Evolutionary conservation across 1,140 invertebrate species (phyloP), one percentile per base, ranked within the genome.

Genomic region (Drosophila littoralis): DNA sequence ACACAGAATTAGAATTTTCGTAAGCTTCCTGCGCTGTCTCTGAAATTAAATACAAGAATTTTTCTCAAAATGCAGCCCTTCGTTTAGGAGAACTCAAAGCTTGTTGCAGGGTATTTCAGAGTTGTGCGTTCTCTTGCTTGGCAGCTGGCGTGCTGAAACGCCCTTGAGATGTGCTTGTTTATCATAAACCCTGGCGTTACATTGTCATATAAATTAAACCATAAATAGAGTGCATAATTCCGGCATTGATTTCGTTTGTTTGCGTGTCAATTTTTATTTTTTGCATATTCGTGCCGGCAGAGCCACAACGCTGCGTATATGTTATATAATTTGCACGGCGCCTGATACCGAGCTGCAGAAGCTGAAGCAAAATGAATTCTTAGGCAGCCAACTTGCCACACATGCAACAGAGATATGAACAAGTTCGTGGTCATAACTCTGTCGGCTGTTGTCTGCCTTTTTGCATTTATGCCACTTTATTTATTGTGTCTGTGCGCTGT

Each of bases 201-300:
- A 7, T 32, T 58, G 79, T 75, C 66, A 46, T 46, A 65, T 71
- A 66, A 64, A 67, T 75, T 55, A 80, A 42, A 52, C 65, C 42
- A 64, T 63, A 75, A 84, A 80, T 83, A 58, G 74, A 84, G 81
- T 77, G 81, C 69, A 80, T 73, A 80, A 83, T 79, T 72, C 65
- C 59, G 59, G 73, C 77, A 83, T 84, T 84, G 77, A 80, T 83
- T 84, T 80, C 54, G 42, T 36, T 52, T 59, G 17, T 35, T 73
- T 46, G 63, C 70, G 65, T 73, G 63, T 45, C 51, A 28, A 40
- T 42, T 52, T 74, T 48, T 48, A 28, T 35, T 61, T 75, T 55
- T 54, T 68, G 43, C 58, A 57, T 69, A 61, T 61, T 46, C 81
- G 76, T 83, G 80, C 38, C 45, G 68, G 52, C 68, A 50, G 50